Percentiles rank a stretch among this genome's conserved stretches.
phyloP scores from a whole-genome alignment of 2,888 invertebrate genomes.

The Polydrusus pterygomalis region DNA sequence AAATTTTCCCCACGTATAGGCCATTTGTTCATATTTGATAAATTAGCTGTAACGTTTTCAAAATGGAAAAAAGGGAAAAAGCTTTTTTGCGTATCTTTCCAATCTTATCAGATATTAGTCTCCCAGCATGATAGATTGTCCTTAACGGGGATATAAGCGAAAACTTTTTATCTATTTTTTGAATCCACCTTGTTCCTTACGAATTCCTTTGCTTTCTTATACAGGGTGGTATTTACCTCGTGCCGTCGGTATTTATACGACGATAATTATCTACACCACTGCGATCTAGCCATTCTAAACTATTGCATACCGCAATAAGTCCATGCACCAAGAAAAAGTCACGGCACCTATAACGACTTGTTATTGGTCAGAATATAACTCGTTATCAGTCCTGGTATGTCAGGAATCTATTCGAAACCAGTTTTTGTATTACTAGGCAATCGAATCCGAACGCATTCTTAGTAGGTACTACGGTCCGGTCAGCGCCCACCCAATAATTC shows the following conservation, averaged over 20 bases:
- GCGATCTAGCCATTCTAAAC: constrained; percentile 7
- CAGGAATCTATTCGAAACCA: constrained; percentile 45
- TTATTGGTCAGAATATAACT: constrained; percentile 28
- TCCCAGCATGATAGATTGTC: not conserved
- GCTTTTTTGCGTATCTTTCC: not conserved
- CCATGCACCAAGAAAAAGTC: constrained; percentile 13
- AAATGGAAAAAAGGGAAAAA: not conserved
- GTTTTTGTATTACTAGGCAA: constrained; percentile 33
- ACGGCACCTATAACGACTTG: constrained; percentile 19
- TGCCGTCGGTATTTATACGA: too few relatives aligned
- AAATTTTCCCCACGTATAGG: not conserved
- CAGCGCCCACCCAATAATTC: constrained; percentile 11
- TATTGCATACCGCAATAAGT: constrained; percentile 34
- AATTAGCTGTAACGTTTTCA: not conserved
- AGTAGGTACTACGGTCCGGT: not conserved
- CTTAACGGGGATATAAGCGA: not conserved
- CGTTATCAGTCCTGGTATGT: constrained; percentile 42
- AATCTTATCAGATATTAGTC: not conserved
- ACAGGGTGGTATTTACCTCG: too few relatives aligned
- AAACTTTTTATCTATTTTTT: too few relatives aligned
- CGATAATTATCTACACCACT: too few relatives aligned
- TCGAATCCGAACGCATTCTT: constrained; percentile 31
- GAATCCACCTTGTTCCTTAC: too few relatives aligned
- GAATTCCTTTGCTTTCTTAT: too few relatives aligned
- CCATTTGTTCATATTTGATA: constrained; percentile 4